Percentiles rank a stretch among this genome's conserved stretches.
These are phyloP conservation scores for Oxytorus armatus DNA, from an alignment of 2,888 invertebrate genomes.

Conservation along the genomic window DNA sequence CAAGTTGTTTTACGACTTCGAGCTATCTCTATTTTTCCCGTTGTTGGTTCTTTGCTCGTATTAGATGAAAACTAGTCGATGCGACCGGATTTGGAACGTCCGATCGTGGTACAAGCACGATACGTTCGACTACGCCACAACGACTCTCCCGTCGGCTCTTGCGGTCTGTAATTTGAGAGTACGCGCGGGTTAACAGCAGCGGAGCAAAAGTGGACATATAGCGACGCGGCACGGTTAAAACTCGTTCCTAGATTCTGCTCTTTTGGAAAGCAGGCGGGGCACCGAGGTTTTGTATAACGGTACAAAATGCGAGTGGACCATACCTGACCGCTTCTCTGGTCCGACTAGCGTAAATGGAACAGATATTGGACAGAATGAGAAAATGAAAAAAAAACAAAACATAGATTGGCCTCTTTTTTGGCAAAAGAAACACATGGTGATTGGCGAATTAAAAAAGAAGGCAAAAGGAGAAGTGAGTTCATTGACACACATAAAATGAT, in stretches of 20 bases:
- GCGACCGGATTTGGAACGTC: slow-evolving; percentile 10
- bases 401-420: neutral
- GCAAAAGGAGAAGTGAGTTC: neutral
- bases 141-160: slow-evolving; percentile 7
- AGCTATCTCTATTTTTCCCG: slow-evolving; percentile 2
- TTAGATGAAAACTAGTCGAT: slow-evolving; percentile 15
- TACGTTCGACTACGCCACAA: slow-evolving; percentile 8
- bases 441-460: neutral
- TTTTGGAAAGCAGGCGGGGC: slow-evolving; percentile 79
- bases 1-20: slow-evolving; percentile 18
- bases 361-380: neutral
- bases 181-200: slow-evolving; percentile 16
- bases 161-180: slow-evolving; percentile 47
- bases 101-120: neutral
- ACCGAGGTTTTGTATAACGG: slow-evolving; percentile 77
- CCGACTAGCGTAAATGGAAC: slow-evolving; percentile 10
- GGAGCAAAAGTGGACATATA: slow-evolving; percentile 9
- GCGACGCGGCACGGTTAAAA: slow-evolving; percentile 69
- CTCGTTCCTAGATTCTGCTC: slow-evolving; percentile 79
- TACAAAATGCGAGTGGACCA: slow-evolving; percentile 74
- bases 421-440: neutral
- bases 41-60: slow-evolving; percentile 8
- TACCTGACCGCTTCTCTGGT: slow-evolving; percentile 65
- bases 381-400: neutral
- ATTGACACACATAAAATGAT: neutral